Percentiles rank a stretch among this genome's conserved stretches.
phyloP scores from a whole-genome alignment of 1,140 invertebrate species.

The Wasmannia auropunctata region DNA sequence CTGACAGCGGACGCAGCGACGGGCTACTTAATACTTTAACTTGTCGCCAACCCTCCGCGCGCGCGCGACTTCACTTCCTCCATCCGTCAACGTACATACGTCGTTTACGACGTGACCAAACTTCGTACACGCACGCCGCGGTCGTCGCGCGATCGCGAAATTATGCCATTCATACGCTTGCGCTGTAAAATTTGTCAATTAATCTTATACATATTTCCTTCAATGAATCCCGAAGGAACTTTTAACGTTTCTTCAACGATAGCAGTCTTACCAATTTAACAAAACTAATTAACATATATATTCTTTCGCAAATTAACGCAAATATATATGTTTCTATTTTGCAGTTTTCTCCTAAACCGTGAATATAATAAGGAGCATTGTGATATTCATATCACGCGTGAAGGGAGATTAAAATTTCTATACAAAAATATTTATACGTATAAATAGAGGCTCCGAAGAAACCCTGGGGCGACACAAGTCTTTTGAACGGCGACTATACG shows the following conservation, averaged over 20 bases:
- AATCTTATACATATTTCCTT: neutral
- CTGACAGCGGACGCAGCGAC: constrained; percentile 85
- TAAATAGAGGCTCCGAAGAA: neutral
- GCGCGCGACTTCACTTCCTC: constrained; percentile 57
- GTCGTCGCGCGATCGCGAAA: neutral
- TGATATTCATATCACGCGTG: neutral
- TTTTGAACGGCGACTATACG: neutral
- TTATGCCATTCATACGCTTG: neutral
- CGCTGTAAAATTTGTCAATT: neutral
- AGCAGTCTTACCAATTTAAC: neutral
- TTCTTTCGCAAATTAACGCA: too few relatives aligned
- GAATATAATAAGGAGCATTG: neutral
- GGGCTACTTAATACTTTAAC: constrained; percentile 83
- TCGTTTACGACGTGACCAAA: constrained; percentile 27
- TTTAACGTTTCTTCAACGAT: neutral
- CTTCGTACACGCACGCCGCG: neutral
- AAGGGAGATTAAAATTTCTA: constrained; percentile 1
- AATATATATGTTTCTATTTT: neutral
- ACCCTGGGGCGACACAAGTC: neutral
- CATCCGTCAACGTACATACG: constrained; percentile 26
- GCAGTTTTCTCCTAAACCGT: neutral
- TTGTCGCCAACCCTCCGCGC: constrained; percentile 76
- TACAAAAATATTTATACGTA: constrained; percentile 37
- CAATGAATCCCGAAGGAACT: neutral
- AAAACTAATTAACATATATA: too few relatives aligned